phyloP scores from a whole-genome alignment of 2,113 vertebrate genomes.

The Edolisoma coerulescens region DNA sequence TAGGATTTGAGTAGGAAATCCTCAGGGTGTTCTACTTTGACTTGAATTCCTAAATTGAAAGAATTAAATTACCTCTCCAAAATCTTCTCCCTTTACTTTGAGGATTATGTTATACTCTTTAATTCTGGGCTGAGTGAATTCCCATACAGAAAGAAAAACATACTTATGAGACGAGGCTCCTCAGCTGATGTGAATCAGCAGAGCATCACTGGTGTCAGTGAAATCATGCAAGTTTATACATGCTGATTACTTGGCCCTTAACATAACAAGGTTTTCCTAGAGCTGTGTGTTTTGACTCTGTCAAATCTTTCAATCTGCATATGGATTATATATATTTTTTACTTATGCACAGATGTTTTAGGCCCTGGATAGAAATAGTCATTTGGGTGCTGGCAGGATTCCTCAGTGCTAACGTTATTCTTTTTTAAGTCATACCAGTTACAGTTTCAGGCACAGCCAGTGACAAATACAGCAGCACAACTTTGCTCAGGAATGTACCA shows the following conservation, averaged over 20 bases:
- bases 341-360: slow-evolving; percentile 21
- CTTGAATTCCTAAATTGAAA: not conserved
- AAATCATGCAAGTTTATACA: slow-evolving; percentile 3
- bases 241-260: slow-evolving; percentile 23
- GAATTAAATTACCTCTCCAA: not conserved
- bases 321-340: not conserved
- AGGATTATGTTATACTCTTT: not conserved
- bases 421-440: not conserved
- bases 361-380: not conserved
- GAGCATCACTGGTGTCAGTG: not conserved
- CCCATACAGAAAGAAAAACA: not conserved
- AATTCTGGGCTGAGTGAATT: not conserved
- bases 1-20: not conserved
- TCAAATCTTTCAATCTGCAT: not conserved
- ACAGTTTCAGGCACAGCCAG: not conserved
- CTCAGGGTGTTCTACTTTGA: not conserved
- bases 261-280: not conserved
- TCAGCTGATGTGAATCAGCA: slow-evolving; percentile 17
- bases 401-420: not conserved
- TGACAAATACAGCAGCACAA: not conserved
- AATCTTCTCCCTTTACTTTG: not conserved
- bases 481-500: not conserved
- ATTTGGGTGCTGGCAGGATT: not conserved
- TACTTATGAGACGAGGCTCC: not conserved
- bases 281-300: slow-evolving; percentile 5